A percentile compares a stretch with the other conserved stretches of the same genome.
Evolutionary conservation across 2,888 invertebrate species (phyloP).

Genomic region (Gymnocheta viridis): DNA sequence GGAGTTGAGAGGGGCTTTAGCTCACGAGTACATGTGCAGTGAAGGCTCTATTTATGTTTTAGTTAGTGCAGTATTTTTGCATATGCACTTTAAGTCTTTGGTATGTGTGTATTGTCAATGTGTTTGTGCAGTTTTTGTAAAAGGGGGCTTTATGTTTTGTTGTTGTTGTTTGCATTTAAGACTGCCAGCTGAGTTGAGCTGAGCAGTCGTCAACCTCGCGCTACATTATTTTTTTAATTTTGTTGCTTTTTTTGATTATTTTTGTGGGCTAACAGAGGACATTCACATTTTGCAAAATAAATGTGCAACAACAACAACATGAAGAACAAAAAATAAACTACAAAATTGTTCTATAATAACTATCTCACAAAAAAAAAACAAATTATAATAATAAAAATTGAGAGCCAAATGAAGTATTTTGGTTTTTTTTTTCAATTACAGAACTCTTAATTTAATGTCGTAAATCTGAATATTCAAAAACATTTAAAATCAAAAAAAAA

Average conservation of each 20-base stretch:
- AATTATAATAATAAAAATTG: not conserved
- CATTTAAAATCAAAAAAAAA: no score
- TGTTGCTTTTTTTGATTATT: conserved; percentile 59
- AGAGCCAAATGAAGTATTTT: not conserved
- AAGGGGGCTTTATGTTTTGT: conserved; percentile 43
- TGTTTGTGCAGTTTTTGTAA: conserved; percentile 33
- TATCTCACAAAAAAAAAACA: not conserved
- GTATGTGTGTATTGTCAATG: not conserved
- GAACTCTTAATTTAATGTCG: not conserved
- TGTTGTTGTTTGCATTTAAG: conserved; percentile 28
- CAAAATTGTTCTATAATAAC: conserved; percentile 29
- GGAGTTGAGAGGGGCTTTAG: not conserved
- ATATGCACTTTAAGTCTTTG: conserved; percentile 63
- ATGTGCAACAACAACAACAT: conserved; percentile 37
- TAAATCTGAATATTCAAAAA: not conserved
- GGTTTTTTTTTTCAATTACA: not conserved
- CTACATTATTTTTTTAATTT: conserved; percentile 74
- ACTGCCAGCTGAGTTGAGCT: conserved; percentile 61
- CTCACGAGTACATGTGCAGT: conserved; percentile 33
- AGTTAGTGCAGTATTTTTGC: conserved; percentile 65
- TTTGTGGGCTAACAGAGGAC: conserved; percentile 81
- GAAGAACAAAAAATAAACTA: not conserved
- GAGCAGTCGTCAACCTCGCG: conserved; percentile 77
- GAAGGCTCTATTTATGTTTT: conserved; percentile 56
- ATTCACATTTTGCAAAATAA: conserved; percentile 78